Conservation (phyloP, 2,797 vertebrate species). For the Platyrinchus mystaceus region DNA sequence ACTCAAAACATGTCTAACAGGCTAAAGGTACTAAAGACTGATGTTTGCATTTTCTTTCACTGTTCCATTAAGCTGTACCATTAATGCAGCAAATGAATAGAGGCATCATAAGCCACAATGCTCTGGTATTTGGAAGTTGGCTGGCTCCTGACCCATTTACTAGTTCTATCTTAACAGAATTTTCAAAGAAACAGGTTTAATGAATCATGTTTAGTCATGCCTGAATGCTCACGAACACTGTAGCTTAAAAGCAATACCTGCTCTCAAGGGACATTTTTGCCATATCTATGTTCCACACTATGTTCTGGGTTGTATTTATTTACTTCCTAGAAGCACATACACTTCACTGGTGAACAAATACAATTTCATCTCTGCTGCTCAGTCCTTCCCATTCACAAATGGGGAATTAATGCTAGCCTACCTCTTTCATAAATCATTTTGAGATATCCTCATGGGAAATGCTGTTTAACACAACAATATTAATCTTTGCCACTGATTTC, state of each 20-base stretch:
- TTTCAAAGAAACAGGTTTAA: constrained; percentile 17
- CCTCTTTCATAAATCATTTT: background rate
- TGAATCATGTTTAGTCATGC: background rate
- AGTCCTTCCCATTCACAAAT: background rate
- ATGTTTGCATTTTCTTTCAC: background rate
- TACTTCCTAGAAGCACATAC: background rate
- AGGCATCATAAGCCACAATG: background rate
- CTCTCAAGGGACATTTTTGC: background rate
- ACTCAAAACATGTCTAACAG: background rate
- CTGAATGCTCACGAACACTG: background rate
- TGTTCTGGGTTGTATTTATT: background rate
- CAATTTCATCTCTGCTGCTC: background rate
- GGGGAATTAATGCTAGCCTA: background rate
- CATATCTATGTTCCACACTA: background rate
- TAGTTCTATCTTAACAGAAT: background rate
- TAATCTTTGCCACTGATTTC: background rate
- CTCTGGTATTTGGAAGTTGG: background rate
- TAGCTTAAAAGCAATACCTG: constrained; percentile 17
- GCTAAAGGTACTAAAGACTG: background rate
- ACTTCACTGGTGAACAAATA: background rate
- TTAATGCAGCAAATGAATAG: background rate
- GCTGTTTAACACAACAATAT: background rate
- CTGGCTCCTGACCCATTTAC: background rate
- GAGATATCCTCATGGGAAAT: background rate
- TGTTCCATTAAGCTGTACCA: background rate